Evolutionary conservation across 2,888 invertebrate species (phyloP).

Genomic region (Apeira syringaria): DNA sequence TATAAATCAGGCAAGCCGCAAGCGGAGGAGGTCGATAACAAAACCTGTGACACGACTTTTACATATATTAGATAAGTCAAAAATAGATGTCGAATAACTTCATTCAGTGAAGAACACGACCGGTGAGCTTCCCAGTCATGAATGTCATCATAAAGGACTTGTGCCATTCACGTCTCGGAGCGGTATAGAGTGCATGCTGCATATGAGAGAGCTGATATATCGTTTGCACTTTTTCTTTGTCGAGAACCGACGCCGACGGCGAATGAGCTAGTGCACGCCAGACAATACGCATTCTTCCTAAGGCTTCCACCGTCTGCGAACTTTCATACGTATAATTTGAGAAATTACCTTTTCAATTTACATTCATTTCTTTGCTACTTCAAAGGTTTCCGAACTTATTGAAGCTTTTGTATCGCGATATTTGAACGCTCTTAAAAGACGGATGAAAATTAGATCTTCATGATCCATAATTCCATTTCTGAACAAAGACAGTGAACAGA

Average conservation of each 20-base stretch:
- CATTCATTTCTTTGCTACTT: slow-evolving; percentile 23
- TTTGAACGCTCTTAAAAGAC: no score
- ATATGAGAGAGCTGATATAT: slow-evolving; percentile 40
- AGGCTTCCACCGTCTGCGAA: slow-evolving; percentile 49
- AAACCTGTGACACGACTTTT: no score
- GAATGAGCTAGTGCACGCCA: slow-evolving; percentile 25
- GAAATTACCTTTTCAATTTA: slow-evolving; percentile 48
- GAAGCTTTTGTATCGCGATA: slow-evolving; percentile 30
- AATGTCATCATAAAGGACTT: slow-evolving; percentile 29
- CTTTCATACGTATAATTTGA: slow-evolving; percentile 56
- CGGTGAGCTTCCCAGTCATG: slow-evolving; percentile 1
- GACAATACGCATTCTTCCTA: slow-evolving; percentile 50
- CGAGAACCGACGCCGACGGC: slow-evolving; percentile 32
- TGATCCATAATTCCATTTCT: slow-evolving; percentile 39
- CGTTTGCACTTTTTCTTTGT: slow-evolving; percentile 51
- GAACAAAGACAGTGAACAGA: slow-evolving; percentile 34
- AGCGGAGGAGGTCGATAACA: no score
- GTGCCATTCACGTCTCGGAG: slow-evolving; percentile 24
- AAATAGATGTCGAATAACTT: background rate
- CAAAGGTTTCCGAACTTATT: slow-evolving; percentile 25
- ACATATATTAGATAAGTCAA: no score
- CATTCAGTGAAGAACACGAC: background rate
- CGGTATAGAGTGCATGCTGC: slow-evolving; percentile 25
- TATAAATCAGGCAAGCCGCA: no score
- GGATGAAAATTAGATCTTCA: slow-evolving; percentile 31